Base-by-base conservation (phyloP, 2,888 invertebrate species). In the Sinopyrophorus schimmeli region DNA sequence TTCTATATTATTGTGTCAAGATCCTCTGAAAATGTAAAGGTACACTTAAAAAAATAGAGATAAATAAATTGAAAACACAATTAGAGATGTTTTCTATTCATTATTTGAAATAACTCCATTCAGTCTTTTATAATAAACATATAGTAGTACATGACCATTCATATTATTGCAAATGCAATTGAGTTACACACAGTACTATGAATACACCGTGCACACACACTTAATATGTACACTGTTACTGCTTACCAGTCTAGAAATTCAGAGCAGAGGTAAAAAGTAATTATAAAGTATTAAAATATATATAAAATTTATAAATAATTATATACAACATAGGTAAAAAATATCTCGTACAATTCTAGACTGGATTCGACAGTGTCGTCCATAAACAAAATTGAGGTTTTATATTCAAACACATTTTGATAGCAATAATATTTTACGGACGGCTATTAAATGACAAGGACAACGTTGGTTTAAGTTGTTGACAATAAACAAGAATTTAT, bases 41-140 rank as follows among this genome's bases (percentile, higher is more conserved):
- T n/a, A n/a, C n/a, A n/a, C n/a, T n/a, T n/a, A n/a, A n/a, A n/a
- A n/a, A n/a, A n/a, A n/a, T n/a, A n/a, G n/a, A n/a, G n/a, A n/a
- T n/a, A n/a, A n/a, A n/a, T n/a, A n/a, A n/a, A n/a, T n/a, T n/a
- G n/a, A n/a, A n/a, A n/a, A n/a, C n/a, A n/a, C n/a, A n/a, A n/a
- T n/a, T 59, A 61, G 60, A 62, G 60, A 61, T 61, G 58, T 62
- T 62, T 55, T 61, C 50, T 50, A 50, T 68, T 72, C 71, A 71
- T 71, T 73, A 73, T 73, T 73, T 74, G 71, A 74, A 69, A 73
- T 74, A 72, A 74, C 72, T 74, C 74, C 74, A 73, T 74, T 74
- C 74, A 74, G 74, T 74, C 74, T 74, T 74, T 72, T 74, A 73
- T 72, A 72, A 72, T 72, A 73, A 52, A 74, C 74, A 74, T 73